Percentiles rank a stretch among this genome's conserved stretches.
Evolutionary conservation across 2,113 vertebrate species (phyloP).

Genomic region (Rhinoptilus africanus): DNA sequence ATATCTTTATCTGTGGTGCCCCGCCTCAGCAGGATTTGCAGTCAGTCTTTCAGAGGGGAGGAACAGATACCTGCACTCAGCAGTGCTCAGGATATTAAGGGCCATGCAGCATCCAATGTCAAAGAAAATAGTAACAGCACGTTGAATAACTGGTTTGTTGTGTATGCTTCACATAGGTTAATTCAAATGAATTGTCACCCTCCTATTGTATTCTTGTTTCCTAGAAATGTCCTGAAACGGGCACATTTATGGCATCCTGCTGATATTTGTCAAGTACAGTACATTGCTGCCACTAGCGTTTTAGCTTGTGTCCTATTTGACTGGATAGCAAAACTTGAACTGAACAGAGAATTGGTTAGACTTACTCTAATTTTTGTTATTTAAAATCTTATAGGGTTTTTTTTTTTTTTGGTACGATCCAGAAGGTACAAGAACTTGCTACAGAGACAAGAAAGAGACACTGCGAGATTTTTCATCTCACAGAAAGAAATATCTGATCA

Average conservation of each 20-base stretch:
- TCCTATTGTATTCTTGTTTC: neutral
- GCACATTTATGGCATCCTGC: neutral
- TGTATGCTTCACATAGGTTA: neutral
- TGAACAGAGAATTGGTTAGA: neutral
- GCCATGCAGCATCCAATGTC: neutral
- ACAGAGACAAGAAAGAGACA: neutral
- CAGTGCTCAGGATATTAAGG: neutral
- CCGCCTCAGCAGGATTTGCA: neutral
- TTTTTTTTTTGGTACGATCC: neutral
- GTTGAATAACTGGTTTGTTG: slow-evolving; percentile 51
- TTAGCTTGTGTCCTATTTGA: neutral
- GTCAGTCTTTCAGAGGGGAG: neutral
- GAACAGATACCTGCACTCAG: neutral
- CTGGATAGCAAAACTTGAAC: neutral
- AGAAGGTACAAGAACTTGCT: neutral
- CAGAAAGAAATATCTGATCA: neutral
- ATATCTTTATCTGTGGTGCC: neutral
- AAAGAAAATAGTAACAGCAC: slow-evolving; percentile 3
- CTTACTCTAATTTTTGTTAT: neutral
- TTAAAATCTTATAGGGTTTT: neutral
- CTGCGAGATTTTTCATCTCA: neutral
- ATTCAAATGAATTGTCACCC: neutral
- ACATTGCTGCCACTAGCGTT: neutral
- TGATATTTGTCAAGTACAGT: neutral
- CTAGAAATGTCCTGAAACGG: neutral